Evolutionary conservation across 2,888 invertebrate species (phyloP).

Genomic region (Meliscaeva auricollis): DNA sequence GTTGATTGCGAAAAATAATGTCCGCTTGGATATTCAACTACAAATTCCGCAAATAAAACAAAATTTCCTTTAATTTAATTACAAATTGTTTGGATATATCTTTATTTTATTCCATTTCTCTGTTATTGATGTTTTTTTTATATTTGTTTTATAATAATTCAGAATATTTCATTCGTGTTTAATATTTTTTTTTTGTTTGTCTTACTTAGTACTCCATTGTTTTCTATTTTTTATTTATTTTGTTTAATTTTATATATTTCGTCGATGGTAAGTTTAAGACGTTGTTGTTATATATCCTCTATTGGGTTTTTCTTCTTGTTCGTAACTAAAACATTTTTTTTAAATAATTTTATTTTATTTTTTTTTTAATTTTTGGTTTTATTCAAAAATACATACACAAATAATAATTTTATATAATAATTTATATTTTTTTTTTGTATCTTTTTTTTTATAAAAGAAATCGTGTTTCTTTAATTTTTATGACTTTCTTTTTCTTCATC

Average conservation of each 20-base stretch:
- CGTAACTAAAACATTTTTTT: constrained; percentile 3
- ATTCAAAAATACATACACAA: constrained; percentile 37
- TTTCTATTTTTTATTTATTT: constrained; percentile 11
- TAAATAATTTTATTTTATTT: constrained; percentile 10
- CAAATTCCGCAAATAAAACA: constrained; percentile 42
- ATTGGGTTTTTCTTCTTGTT: background rate
- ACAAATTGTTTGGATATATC: constrained; percentile 74
- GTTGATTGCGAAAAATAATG: too few relatives aligned
- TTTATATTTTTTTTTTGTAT: constrained; percentile 10
- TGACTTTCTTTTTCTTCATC: background rate
- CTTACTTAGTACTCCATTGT: constrained; percentile 22
- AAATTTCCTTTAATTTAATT: constrained; percentile 57
- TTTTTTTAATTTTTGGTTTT: constrained; percentile 23
- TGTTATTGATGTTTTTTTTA: constrained; percentile 35
- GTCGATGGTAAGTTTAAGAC: constrained; percentile 47
- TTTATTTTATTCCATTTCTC: constrained; percentile 66
- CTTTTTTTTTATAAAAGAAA: constrained; percentile 22
- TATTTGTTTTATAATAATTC: constrained; percentile 21
- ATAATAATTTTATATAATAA: constrained; percentile 19
- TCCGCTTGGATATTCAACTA: too few relatives aligned
- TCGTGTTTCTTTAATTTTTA: constrained; percentile 15
- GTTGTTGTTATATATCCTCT: constrained; percentile 1
- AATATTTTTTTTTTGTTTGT: constrained; percentile 33
- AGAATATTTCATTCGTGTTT: constrained; percentile 32
- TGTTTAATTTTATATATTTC: constrained; percentile 32